A percentile compares a stretch with the other conserved stretches of the same genome.
Conservation (phyloP, 2,888 invertebrate species). For the Brachypalpus laphriformis region DNA sequence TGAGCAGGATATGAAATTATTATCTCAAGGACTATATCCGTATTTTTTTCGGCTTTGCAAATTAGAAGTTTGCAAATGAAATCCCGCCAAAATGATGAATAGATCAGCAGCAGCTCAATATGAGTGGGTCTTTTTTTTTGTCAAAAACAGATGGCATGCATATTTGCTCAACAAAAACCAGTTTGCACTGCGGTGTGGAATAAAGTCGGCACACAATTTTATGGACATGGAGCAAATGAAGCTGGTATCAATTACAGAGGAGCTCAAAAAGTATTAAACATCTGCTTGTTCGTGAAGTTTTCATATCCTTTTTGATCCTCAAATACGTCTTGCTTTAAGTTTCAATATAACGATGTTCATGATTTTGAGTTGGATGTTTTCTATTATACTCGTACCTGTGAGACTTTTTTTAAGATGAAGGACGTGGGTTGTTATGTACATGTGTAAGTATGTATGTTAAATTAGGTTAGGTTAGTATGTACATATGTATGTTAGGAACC, state of each 20-base stretch:
- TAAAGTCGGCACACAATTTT: not conserved
- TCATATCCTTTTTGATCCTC: constrained; percentile 14
- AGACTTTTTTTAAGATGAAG: too few species aligned
- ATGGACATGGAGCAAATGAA: constrained; percentile 25
- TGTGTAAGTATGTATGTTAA: too few species aligned
- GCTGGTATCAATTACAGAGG: constrained; percentile 51
- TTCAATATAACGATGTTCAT: constrained; percentile 30
- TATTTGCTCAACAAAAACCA: constrained; percentile 39
- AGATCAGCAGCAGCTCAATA: constrained; percentile 28
- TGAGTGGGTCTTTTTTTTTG: not conserved
- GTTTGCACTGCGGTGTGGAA: not conserved
- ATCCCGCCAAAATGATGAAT: constrained; percentile 27
- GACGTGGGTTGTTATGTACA: too few species aligned
- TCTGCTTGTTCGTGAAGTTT: constrained; percentile 30
- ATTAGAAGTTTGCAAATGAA: not conserved
- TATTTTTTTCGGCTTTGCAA: not conserved
- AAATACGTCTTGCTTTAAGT: not conserved
- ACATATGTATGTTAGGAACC: not conserved
- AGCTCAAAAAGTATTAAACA: constrained; percentile 47
- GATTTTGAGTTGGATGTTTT: constrained; percentile 11
- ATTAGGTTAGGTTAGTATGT: too few species aligned
- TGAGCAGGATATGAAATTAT: constrained; percentile 63
- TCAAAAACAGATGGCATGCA: constrained; percentile 34
- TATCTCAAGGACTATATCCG: constrained; percentile 41
- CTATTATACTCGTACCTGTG: too few species aligned